Conservation (phyloP, 1,140 invertebrate species). For the Drosophila athabasca region DNA sequence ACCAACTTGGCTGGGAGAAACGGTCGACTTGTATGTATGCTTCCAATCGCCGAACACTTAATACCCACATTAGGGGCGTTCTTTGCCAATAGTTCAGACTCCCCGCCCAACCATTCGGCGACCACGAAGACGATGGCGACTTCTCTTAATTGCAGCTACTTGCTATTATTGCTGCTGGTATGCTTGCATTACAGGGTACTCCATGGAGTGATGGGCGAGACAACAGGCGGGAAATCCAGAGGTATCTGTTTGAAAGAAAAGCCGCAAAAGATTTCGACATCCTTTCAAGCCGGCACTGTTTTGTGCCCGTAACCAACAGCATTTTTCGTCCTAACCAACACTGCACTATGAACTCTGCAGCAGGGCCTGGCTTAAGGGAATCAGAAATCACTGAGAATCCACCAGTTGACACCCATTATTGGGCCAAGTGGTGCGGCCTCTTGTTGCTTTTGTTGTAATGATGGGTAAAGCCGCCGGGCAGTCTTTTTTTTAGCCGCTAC, state of each 20-base stretch:
- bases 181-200: background rate
- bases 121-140: background rate
- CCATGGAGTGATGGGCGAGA: background rate
- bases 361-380: background rate
- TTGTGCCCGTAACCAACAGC: too few species aligned
- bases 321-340: too few species aligned
- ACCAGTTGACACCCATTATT: conserved; percentile 7
- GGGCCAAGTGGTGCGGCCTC: too few species aligned
- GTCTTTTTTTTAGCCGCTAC: conserved; percentile 20
- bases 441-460: conserved; percentile 41
- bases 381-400: background rate
- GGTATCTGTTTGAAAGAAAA: too few species aligned
- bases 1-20: conserved; percentile 22
- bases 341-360: too few species aligned
- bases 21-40: background rate
- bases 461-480: conserved; percentile 51
- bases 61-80: conserved; percentile 61
- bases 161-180: conserved; percentile 41
- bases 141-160: conserved; percentile 64
- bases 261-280: too few species aligned
- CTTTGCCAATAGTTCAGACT: conserved; percentile 3
- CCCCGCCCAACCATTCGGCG: conserved; percentile 5
- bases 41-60: conserved; percentile 58
- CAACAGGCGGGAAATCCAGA: too few species aligned
- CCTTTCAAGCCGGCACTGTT: too few species aligned